These are phyloP conservation scores for Drosophila aff. DNA, from an alignment of 1,140 invertebrate species.

Conservation along the genomic window DNA sequence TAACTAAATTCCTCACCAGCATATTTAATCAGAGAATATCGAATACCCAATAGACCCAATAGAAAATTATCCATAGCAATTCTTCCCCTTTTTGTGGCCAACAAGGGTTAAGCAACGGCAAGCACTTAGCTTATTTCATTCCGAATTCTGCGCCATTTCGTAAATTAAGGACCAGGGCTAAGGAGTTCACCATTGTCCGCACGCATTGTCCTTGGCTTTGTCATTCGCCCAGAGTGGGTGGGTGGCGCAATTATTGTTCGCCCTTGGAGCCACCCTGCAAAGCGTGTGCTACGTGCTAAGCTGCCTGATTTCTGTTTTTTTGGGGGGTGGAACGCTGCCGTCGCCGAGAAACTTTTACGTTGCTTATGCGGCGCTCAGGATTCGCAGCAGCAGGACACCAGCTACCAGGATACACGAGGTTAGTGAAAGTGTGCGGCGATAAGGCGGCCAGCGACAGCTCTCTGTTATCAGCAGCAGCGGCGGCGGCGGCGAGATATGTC, in stretches of 20 bases:
- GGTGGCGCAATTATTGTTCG: background rate
- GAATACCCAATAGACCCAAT: background rate
- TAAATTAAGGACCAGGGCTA: slow-evolving; percentile 25
- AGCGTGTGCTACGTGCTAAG: slow-evolving; percentile 25
- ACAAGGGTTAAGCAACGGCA: slow-evolving; percentile 11
- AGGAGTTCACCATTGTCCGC: slow-evolving; percentile 38
- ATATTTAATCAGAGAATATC: background rate
- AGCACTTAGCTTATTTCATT: slow-evolving; percentile 30
- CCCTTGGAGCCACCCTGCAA: slow-evolving; percentile 30
- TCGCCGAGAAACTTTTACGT: slow-evolving; percentile 43
- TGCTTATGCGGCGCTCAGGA: slow-evolving; percentile 51
- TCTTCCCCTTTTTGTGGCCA: background rate
- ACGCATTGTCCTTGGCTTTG: slow-evolving; percentile 47
- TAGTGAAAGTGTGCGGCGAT: slow-evolving; percentile 44
- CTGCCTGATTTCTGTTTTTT: background rate
- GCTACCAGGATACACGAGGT: slow-evolving; percentile 5
- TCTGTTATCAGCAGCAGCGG: slow-evolving; percentile 22
- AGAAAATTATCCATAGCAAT: background rate
- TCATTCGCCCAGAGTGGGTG: slow-evolving; percentile 12
- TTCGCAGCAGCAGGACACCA: slow-evolving; percentile 11
- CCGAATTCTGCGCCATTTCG: slow-evolving; percentile 7
- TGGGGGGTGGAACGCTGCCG: slow-evolving; percentile 11
- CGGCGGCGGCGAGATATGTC: slow-evolving; percentile 42
- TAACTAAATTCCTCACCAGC: too few relatives aligned
- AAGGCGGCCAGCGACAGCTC: slow-evolving; percentile 33